Evolutionary conservation across 1,140 invertebrate species (phyloP).

Genomic region (Zaprionus kolodkinae): DNA sequence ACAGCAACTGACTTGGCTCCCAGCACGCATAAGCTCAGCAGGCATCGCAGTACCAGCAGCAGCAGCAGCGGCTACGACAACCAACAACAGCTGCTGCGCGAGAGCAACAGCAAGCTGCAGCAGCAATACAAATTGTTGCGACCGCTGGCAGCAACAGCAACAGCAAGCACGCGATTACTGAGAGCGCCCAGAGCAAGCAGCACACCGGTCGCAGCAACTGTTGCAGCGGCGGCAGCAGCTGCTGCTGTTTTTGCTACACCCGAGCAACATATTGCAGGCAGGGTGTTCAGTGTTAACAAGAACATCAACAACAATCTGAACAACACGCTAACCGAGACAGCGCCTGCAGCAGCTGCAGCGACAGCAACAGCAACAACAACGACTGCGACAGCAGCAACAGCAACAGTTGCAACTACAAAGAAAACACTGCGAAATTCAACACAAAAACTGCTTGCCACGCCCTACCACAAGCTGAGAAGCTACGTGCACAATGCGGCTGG

Average conservation of each 20-base stretch:
- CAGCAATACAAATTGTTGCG: constrained; percentile 32
- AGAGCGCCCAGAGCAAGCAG: constrained; percentile 3
- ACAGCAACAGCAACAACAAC: constrained; percentile 3
- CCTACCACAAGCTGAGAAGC: constrained; percentile 67
- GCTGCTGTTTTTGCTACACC: constrained; percentile 30
- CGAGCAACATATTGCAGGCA: constrained; percentile 53
- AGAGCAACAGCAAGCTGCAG: constrained; percentile 34
- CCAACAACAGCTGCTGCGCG: constrained; percentile 37
- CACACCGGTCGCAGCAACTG: constrained; percentile 13
- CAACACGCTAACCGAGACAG: constrained; percentile 57
- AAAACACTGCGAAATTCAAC: constrained; percentile 70
- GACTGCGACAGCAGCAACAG: constrained; percentile 20
- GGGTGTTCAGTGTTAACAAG: constrained; percentile 67
- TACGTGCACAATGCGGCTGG: constrained; percentile 77
- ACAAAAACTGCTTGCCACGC: constrained; percentile 69
- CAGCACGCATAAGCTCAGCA: constrained; percentile 45
- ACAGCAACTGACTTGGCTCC: constrained; percentile 51
- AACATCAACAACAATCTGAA: constrained; percentile 69
- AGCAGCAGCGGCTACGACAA: constrained; percentile 12
- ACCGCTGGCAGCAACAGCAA: constrained; percentile 10
- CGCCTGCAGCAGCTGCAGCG: constrained; percentile 46
- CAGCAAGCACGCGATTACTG: constrained; percentile 21
- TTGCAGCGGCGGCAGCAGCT: constrained; percentile 29
- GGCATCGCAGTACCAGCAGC: constrained; percentile 29
- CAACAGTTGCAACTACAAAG: constrained; percentile 53